Evolutionary conservation across 2,113 vertebrate genomes (phyloP).

Genomic region (Sinocyclocheilus maitianheensis): DNA sequence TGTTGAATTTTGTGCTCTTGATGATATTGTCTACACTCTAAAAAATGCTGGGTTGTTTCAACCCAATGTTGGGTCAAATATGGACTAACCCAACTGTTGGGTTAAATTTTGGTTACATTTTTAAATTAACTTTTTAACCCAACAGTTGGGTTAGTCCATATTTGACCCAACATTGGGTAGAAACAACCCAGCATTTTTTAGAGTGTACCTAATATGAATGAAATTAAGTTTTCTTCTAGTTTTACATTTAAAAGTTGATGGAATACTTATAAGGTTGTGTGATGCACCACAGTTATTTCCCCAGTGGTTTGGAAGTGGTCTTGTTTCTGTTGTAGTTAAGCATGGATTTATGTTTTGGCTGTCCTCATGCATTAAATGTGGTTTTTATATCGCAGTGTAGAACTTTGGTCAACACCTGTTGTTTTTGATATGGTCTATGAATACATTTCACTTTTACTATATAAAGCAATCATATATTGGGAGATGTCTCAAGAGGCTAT

Average conservation of each 20-base stretch:
- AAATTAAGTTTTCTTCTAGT: neutral
- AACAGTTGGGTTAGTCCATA: too few species aligned
- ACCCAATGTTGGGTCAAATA: too few species aligned
- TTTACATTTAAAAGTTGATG: neutral
- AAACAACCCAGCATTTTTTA: too few species aligned
- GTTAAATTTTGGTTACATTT: too few species aligned
- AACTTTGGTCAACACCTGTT: neutral
- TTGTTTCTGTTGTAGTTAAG: neutral
- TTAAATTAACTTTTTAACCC: too few species aligned
- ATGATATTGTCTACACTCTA: neutral
- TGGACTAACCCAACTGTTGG: too few species aligned
- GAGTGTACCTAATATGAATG: neutral
- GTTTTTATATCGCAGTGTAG: neutral
- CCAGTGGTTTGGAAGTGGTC: neutral
- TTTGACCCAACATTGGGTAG: too few species aligned
- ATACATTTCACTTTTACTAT: neutral
- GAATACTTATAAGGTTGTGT: neutral
- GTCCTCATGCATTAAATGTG: neutral
- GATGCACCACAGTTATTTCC: conserved; percentile 9
- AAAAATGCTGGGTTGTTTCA: too few species aligned
- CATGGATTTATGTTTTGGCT: neutral
- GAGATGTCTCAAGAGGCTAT: neutral
- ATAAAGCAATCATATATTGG: neutral
- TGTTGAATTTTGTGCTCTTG: neutral
- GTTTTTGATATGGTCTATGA: neutral